Percentiles rank a stretch among this genome's conserved stretches.
Evolutionary conservation across 1,140 invertebrate species (phyloP).

Genomic region (Ylistrum balloti): DNA sequence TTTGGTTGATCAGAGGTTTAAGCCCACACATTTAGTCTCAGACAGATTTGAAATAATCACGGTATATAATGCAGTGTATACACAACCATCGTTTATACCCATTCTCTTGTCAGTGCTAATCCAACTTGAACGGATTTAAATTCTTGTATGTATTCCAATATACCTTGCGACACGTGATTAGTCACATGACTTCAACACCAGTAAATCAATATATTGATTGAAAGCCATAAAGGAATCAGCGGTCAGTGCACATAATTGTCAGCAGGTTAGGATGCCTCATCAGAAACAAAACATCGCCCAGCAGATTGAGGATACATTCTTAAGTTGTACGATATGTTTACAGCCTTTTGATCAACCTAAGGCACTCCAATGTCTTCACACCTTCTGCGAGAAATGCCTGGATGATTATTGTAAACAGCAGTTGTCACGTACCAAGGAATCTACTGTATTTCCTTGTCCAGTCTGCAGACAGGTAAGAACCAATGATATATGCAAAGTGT

Average conservation of each 20-base stretch:
- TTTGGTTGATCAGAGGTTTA: no score
- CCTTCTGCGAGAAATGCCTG: neutral
- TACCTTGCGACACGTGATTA: neutral
- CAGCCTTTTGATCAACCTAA: neutral
- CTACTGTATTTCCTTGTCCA: neutral
- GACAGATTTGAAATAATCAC: no score
- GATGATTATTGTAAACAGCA: neutral
- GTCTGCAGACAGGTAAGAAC: neutral
- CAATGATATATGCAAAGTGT: no score
- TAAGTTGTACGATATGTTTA: neutral
- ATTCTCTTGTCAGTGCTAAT: slow-evolving; percentile 9
- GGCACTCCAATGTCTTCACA: neutral
- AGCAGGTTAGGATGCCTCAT: neutral
- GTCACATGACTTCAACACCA: neutral
- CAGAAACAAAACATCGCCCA: neutral
- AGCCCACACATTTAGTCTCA: no score
- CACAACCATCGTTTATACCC: neutral
- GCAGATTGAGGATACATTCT: neutral
- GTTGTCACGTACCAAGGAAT: neutral
- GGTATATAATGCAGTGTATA: neutral
- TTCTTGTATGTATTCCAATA: neutral
- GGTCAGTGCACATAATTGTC: neutral
- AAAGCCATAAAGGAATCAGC: neutral
- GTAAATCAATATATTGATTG: neutral
- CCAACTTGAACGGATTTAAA: slow-evolving; percentile 28